Base-by-base conservation (phyloP, 2,888 invertebrate species). In the Petrophora chlorosata region DNA sequence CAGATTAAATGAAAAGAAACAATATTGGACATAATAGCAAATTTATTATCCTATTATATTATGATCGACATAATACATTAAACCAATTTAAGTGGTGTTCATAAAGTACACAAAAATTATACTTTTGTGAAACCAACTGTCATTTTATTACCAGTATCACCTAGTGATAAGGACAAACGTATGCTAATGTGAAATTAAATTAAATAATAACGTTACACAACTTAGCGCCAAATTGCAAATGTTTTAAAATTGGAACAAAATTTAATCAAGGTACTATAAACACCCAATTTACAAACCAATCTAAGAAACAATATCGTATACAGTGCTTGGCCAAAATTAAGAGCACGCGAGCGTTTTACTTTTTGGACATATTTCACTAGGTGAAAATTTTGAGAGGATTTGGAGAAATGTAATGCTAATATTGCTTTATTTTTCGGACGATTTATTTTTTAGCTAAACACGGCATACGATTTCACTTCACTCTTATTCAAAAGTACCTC, bases 11-110 rank as follows among this genome's bases (percentile, higher is more conserved):
- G 13, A 56, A 48, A 45, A 54, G 48, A 58, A 43, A 61, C 39
- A 53, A 49, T 59, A 67, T 42, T 66, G n/a, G 77, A 83, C 80
- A 81, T 82, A 81, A 86, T 86, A 85, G 83, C 85, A 85, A 85
- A 85, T 86, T 84, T 85, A 84, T 85, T 80, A 82, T 70, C 77
- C 76, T 85, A 85, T 71, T 79, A 76, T 85, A 84, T 77, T 80
- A 83, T 75, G 79, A 80, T 78, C 74, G 70, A 84, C 76, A 78
- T 77, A 79, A 77, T 79, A 81, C 74, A 79, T 70, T 63, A 70
- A 68, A 73, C 74, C 67, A 68, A 64, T 34, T 42, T 38, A 72
- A 65, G 64, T 66, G 63, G 70, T 74, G 72, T 79, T 67, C 62
- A 73, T 73, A 63, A 64, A 73, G 69, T 65, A 65, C 64, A 66